phyloP scores from a whole-genome alignment of 2,113 vertebrate genomes.

The Anser brachyrhynchus region DNA sequence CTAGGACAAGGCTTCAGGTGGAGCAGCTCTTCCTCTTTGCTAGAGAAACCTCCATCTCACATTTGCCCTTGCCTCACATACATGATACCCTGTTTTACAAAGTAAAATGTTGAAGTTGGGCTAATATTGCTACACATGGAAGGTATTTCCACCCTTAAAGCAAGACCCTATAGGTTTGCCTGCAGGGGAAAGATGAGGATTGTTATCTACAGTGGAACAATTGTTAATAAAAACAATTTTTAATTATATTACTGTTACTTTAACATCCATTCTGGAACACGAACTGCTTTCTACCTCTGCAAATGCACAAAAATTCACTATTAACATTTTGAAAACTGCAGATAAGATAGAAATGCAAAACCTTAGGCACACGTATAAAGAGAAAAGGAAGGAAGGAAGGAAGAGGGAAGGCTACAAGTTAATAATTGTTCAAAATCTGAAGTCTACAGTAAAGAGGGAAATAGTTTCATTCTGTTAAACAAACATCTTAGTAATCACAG shows the following conservation, averaged over 20 bases:
- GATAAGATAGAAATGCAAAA: conserved; percentile 42
- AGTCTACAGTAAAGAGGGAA: conserved; percentile 47
- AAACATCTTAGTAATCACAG: conserved; percentile 47
- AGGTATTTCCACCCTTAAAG: neutral
- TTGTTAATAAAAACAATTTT: neutral
- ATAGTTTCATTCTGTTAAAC: conserved; percentile 51
- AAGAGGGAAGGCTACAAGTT: conserved; percentile 49
- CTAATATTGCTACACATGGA: neutral
- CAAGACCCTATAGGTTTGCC: neutral
- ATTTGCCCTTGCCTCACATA: neutral
- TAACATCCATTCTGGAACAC: neutral
- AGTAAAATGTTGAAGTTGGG: neutral
- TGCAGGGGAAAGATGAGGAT: neutral
- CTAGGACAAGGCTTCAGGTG: neutral
- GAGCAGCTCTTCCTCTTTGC: neutral
- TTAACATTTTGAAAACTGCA: conserved; percentile 25
- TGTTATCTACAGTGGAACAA: neutral
- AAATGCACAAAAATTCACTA: conserved; percentile 16
- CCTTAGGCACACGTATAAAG: conserved; percentile 13
- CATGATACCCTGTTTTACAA: neutral
- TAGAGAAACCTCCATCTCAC: neutral
- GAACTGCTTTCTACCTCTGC: neutral
- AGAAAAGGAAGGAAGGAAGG: conserved; percentile 65
- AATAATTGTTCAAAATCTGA: conserved; percentile 59
- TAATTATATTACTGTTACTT: neutral